Percentiles rank a stretch among this genome's conserved stretches.
These are phyloP conservation scores for Pogonus chalceus DNA, from an alignment of 1,140 invertebrate species.

Conservation along the genomic window DNA sequence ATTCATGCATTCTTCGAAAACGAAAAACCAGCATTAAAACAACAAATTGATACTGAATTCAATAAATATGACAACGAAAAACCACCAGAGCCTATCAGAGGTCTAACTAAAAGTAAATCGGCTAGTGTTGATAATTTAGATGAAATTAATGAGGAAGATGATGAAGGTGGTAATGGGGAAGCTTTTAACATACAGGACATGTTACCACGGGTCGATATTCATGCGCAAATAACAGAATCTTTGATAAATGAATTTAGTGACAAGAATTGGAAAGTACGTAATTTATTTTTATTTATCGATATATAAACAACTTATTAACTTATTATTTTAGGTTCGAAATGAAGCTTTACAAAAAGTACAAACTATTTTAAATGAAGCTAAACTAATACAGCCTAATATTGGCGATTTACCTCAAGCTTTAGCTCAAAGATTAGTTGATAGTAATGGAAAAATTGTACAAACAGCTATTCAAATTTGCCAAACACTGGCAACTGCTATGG, in stretches of 20 bases:
- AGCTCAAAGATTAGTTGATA: constrained; percentile 66
- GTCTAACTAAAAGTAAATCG: constrained; percentile 36
- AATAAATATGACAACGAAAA: constrained; percentile 66
- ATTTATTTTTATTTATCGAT: background rate
- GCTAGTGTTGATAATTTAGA: constrained; percentile 40
- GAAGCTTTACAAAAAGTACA: constrained; percentile 74
- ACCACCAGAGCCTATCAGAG: constrained; percentile 60
- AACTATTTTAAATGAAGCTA: constrained; percentile 62
- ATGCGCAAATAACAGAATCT: constrained; percentile 70
- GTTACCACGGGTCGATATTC: constrained; percentile 71
- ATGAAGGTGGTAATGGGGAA: constrained; percentile 36
- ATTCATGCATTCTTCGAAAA: constrained; percentile 72
- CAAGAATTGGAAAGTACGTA: constrained; percentile 84
- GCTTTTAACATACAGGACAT: constrained; percentile 53
- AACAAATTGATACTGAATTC: constrained; percentile 80
- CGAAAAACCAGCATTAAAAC: constrained; percentile 75
- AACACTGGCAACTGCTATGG: constrained; percentile 67
- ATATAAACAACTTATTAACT: background rate
- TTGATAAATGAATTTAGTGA: constrained; percentile 75
- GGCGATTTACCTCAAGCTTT: constrained; percentile 75
- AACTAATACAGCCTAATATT: constrained; percentile 70
- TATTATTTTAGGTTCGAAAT: constrained; percentile 52
- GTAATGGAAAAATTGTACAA: constrained; percentile 84
- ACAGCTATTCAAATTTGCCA: constrained; percentile 73
- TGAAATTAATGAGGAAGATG: constrained; percentile 44